These are phyloP conservation scores for Spinus pinus DNA, from an alignment of 2,797 vertebrate species.

Conservation along the genomic window DNA sequence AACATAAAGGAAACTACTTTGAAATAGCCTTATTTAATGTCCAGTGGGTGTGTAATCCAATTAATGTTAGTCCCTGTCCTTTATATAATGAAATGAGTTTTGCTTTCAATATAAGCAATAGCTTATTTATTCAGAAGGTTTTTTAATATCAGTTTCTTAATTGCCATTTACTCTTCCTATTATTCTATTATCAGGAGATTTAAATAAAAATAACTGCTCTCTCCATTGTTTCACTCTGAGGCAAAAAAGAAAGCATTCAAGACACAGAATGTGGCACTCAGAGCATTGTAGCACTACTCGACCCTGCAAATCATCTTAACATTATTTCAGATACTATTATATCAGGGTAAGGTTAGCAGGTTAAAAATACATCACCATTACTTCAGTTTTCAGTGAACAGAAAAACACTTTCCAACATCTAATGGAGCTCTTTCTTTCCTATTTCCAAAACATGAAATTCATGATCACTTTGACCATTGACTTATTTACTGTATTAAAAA, in stretches of 20 bases:
- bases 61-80: not conserved
- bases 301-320: not conserved
- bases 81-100: not conserved
- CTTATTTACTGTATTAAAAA: not conserved
- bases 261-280: not conserved
- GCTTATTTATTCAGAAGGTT: not conserved
- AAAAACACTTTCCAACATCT: not conserved
- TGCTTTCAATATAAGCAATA: not conserved
- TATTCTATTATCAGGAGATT: not conserved
- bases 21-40: not conserved
- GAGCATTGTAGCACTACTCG: not conserved
- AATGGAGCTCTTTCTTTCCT: not conserved
- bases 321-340: slow-evolving; percentile 6
- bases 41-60: not conserved
- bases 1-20: not conserved
- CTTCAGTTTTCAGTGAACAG: not conserved
- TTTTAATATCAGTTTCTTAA: not conserved
- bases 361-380: not conserved
- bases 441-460: not conserved
- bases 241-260: slow-evolving; percentile 1
- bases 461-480: not conserved
- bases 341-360: not conserved
- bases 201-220: not conserved
- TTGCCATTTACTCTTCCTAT: not conserved
- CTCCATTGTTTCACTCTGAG: not conserved